These are phyloP conservation scores for Sesamia inferens DNA, from an alignment of 2,888 invertebrate species.

Conservation along the genomic window DNA sequence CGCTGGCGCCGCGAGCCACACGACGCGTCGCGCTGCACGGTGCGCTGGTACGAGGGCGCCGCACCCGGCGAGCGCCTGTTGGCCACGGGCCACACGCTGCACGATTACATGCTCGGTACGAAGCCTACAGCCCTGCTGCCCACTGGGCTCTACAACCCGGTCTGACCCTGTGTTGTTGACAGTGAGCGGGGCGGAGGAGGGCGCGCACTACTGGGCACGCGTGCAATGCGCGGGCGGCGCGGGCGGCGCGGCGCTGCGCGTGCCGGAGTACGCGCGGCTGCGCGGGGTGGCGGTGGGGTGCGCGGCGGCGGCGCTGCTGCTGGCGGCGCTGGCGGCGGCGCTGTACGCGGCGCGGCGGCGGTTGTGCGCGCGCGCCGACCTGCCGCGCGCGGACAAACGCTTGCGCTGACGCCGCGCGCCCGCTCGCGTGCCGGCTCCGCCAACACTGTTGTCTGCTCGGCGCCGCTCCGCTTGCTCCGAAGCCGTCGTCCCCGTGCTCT, in stretches of 20 bases:
- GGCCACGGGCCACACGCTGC: constrained; percentile 92
- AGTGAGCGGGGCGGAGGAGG: constrained; percentile 93
- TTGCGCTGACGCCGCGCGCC: constrained; percentile 60
- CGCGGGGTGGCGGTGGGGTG: constrained; percentile 93
- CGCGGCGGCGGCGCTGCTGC: constrained; percentile 92
- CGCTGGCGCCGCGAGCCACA: constrained; percentile 93
- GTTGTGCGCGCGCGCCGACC: constrained; percentile 60
- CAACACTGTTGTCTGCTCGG: background rate
- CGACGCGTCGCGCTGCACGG: constrained; percentile 90
- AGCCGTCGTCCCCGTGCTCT: constrained; percentile 20
- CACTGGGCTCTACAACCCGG: too few relatives aligned
- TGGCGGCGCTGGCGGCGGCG: constrained; percentile 91
- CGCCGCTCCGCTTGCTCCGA: background rate
- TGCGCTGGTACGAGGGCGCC: constrained; percentile 93
- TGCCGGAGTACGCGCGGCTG: constrained; percentile 93
- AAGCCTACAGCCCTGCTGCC: background rate
- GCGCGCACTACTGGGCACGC: constrained; percentile 93
- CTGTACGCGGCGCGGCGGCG: constrained; percentile 85
- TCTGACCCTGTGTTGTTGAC: constrained; percentile 51
- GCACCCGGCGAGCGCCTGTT: constrained; percentile 90
- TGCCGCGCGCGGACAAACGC: constrained; percentile 65
- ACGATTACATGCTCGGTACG: constrained; percentile 91
- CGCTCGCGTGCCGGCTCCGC: background rate
- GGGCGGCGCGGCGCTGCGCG: constrained; percentile 91
- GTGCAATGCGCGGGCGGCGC: constrained; percentile 92